Percentiles rank a stretch among this genome's conserved stretches.
phyloP scores from a whole-genome alignment of 2,888 invertebrate genomes.

The Rhamphomyia laevipes region DNA sequence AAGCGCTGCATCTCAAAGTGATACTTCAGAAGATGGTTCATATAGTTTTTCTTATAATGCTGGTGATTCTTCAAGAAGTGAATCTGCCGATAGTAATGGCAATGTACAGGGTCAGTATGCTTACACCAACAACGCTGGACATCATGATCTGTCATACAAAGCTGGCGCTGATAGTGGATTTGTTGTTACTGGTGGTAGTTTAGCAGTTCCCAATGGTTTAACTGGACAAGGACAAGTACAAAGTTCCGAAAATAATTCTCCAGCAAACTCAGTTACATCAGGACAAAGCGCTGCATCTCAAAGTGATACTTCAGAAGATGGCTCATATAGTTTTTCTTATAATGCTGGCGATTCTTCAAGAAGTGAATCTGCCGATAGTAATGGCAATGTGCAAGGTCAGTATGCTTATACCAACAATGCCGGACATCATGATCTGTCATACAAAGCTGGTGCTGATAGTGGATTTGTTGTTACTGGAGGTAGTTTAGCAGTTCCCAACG shows the following conservation, averaged over 20 bases:
- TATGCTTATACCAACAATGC: conserved; percentile 60
- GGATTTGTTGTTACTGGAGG: conserved; percentile 44
- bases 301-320: no score
- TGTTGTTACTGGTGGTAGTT: conserved; percentile 31
- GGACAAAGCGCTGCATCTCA: no score
- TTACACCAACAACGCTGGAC: conserved; percentile 56
- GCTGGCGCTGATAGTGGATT: conserved; percentile 64
- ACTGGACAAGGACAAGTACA: no score
- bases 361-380: conserved; percentile 27
- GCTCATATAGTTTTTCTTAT: conserved; percentile 24
- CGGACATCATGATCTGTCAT: conserved; percentile 59
- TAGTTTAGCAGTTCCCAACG: conserved; percentile 21
- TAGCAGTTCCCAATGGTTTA: conserved; percentile 15
- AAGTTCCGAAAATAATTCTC: no score
- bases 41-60: no score
- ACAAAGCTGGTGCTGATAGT: conserved; percentile 58
- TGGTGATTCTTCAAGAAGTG: conserved; percentile 27
- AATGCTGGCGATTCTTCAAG: conserved; percentile 27
- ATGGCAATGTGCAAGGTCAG: conserved; percentile 40
- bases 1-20: no score
- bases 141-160: conserved; percentile 59
- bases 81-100: no score
- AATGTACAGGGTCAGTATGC: conserved; percentile 48
- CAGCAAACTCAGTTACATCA: no score
- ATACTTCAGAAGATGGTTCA: no score